Percentiles rank a stretch among this genome's conserved stretches.
Evolutionary conservation across 2,888 invertebrate species (phyloP).

Genomic region (Hyalella azteca): DNA sequence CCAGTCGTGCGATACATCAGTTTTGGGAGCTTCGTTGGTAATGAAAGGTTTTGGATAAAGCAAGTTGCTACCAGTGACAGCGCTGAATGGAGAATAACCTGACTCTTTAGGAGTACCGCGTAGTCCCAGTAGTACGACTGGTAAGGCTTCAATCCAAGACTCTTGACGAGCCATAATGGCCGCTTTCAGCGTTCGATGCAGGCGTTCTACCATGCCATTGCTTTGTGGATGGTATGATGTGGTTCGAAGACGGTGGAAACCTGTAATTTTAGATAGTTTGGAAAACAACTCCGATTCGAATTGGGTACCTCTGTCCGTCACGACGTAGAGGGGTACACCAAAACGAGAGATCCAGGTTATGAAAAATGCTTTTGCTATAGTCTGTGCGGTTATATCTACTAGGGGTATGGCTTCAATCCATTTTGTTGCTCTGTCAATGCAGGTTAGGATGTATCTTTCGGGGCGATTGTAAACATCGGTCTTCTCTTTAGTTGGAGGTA

Average conservation of each 20-base stretch:
- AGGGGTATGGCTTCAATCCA: constrained; percentile 63
- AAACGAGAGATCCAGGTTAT: too few species aligned
- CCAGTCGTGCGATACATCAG: too few species aligned
- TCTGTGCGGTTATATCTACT: constrained; percentile 62
- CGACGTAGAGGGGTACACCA: too few species aligned
- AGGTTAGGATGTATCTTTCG: constrained; percentile 8
- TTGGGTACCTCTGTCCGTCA: too few species aligned
- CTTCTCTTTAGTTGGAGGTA: constrained; percentile 39
- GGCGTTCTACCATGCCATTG: too few species aligned
- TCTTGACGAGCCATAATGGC: constrained; percentile 61
- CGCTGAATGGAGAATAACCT: constrained; percentile 40
- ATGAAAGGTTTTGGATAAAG: too few species aligned
- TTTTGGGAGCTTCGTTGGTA: too few species aligned
- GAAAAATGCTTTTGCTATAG: constrained; percentile 48
- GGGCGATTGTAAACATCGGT: background rate
- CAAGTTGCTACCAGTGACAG: background rate
- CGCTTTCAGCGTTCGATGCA: constrained; percentile 63
- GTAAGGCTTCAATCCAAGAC: constrained; percentile 61
- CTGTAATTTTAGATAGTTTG: constrained; percentile 37
- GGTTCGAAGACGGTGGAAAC: constrained; percentile 63
- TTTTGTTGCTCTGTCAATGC: constrained; percentile 59
- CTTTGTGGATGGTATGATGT: too few species aligned
- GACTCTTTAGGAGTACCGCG: constrained; percentile 60
- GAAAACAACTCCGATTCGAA: too few species aligned
- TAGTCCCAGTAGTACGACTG: constrained; percentile 62